These are phyloP conservation scores for Nasonia oneida DNA, from an alignment of 2,888 invertebrate species.

Conservation along the genomic window DNA sequence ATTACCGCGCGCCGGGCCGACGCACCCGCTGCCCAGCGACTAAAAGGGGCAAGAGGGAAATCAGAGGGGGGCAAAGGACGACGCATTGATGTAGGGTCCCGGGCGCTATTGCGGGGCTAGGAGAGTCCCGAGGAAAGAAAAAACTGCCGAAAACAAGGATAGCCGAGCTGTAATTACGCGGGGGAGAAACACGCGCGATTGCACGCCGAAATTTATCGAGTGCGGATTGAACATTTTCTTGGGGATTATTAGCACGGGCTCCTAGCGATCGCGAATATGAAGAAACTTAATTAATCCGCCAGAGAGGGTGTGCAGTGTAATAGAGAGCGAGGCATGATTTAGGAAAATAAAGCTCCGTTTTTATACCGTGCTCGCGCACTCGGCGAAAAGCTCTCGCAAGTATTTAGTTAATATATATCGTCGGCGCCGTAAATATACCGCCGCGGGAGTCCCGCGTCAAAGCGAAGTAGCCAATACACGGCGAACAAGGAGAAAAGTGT, in stretches of 20 bases:
- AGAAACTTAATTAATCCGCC: too few species aligned
- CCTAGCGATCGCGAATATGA: not conserved
- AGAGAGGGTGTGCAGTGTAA: too few species aligned
- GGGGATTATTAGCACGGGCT: not conserved
- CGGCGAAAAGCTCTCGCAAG: not conserved
- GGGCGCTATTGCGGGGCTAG: not conserved
- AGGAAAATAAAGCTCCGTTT: conserved; percentile 1
- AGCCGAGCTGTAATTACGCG: conserved; percentile 41
- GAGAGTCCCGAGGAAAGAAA: conserved; percentile 2
- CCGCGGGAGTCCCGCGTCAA: conserved; percentile 2
- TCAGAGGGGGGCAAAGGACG: conserved; percentile 40
- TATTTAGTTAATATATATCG: conserved; percentile 45
- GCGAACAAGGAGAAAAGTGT: not conserved
- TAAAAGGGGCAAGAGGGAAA: conserved; percentile 55
- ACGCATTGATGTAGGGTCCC: conserved; percentile 43
- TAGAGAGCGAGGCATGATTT: not conserved
- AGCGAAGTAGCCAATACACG: not conserved
- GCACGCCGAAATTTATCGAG: conserved; percentile 27
- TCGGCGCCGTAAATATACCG: conserved; percentile 28
- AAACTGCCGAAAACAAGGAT: conserved; percentile 39
- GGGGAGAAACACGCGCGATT: not conserved
- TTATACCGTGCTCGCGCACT: not conserved
- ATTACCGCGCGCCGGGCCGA: conserved; percentile 63
- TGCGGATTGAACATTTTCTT: conserved; percentile 37
- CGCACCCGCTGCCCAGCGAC: conserved; percentile 2